Percentiles rank a stretch among this genome's conserved stretches.
phyloP scores from a whole-genome alignment of 2,797 vertebrate species.

The Myotis myotis region DNA sequence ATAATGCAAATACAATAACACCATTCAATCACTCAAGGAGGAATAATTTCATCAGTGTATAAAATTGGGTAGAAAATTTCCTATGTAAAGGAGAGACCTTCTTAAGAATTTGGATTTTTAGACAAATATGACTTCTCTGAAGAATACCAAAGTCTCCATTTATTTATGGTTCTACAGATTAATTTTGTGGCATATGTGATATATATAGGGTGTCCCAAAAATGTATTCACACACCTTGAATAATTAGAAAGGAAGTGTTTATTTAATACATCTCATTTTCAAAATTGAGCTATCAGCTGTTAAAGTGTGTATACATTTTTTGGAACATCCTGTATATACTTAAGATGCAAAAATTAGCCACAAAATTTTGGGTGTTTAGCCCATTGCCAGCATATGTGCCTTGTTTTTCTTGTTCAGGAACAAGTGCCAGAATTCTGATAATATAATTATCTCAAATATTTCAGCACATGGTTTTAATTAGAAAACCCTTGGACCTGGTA shows the following conservation, averaged over 20 bases:
- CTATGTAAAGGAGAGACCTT: not conserved
- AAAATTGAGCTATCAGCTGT: too few relatives aligned
- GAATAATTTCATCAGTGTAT: not conserved
- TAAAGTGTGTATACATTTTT: too few relatives aligned
- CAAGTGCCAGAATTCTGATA: constrained; percentile 58
- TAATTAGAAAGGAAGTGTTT: too few relatives aligned
- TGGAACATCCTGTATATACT: not conserved
- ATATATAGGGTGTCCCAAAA: not conserved
- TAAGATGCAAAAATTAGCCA: constrained; percentile 55
- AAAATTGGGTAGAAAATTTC: not conserved
- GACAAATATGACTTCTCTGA: not conserved
- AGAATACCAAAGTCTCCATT: not conserved
- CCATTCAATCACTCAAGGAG: not conserved
- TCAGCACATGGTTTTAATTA: constrained; percentile 56
- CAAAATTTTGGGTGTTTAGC: constrained; percentile 16
- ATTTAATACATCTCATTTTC: too few relatives aligned
- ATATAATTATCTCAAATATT: constrained; percentile 62
- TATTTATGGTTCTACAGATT: not conserved
- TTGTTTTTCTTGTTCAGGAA: constrained; percentile 60
- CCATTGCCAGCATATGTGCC: constrained; percentile 51
- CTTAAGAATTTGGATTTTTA: not conserved
- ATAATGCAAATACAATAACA: not conserved
- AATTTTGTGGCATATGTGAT: not conserved
- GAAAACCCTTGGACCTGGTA: not conserved
- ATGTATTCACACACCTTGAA: too few relatives aligned